Evolutionary conservation across 2,797 vertebrate species (phyloP), one percentile per base, ranked within the genome.

Genomic region (Austrolebias charrua): DNA sequence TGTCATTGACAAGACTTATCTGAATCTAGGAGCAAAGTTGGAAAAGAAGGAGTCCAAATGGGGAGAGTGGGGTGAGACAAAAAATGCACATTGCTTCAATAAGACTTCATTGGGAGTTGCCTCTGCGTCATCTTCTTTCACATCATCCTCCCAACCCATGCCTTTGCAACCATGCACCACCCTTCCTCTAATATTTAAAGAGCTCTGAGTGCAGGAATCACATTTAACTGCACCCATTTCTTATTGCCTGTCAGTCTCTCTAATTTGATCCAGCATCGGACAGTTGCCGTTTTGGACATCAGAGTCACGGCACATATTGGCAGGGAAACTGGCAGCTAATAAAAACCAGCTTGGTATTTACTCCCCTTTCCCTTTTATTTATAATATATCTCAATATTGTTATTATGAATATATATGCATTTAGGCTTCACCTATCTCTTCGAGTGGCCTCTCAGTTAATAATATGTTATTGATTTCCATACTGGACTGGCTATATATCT

Each of bases 221-320:
- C 87, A 70, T 92, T 93, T 93, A 93, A 91, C 91, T 92, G 88
- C 82, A 82, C 84, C 89, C 81, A 78, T 88, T 92, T 87, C 90
- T 93, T 93, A 94, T 93, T 94, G 90, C 90, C 92, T 94, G 93
- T 92, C 92, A 93, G 85, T 92, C 91, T 91, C 68, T 90, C 88
- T 94, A 93, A 94, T 93, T 92, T 93, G 88, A 93, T 92, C 82
- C 69, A 87, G 83, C 84, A 60, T 88, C 50, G 91, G 92, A 93
- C 91, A 92, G 92, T 93, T 93, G 92, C 88, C 83, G 82, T 88
- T 90, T 92, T 85, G 91, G 92, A 89, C 92, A 83, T 84, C 66
- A 35, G 74, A 92, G 91, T 92, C 91, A 84, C 74, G 76, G 89
- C 90, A 85, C 87, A 93, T 94, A 93, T 93, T 92, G 91, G 86